Base-by-base conservation (phyloP, 2,113 vertebrate genomes). In the Ceratotherium simum region DNA sequence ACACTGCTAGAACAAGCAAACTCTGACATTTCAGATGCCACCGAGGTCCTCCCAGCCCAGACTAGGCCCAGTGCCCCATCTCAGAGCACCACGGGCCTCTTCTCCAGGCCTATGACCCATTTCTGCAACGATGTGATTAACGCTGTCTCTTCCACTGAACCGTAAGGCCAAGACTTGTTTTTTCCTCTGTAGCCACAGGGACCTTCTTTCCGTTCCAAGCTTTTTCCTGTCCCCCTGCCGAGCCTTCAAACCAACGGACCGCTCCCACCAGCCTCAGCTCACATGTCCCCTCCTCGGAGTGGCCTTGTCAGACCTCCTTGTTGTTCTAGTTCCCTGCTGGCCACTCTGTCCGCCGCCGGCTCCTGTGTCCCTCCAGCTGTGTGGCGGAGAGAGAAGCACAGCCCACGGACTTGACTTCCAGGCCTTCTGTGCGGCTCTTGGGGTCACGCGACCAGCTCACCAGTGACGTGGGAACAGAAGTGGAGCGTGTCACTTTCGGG, bases 61-160 rank as follows among this genome's bases (percentile, higher is more conserved):
- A 73, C 8, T 4, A 25, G 46, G 23, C 54, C 73, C 7, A 54
- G 17, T 3, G 27, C 39, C 27, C 87, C 25, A 39, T 20, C 2
- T 21, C 78, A 31, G 13, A 27, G 58, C 42, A 60, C 33, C 2
- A 8, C 5, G 14, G 62, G 11, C 84, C 0, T 67, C 20, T 51
- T 33, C 31, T 60, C 8, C 11, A 70, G 33, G 25, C 5, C 5
- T 33, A 31, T 5, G 56, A 25, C 46, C 64, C 33, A 29, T 36
- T 23, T 91, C 36, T 72, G 69, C 8, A 16, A 16, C 2, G 25
- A 46, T 14, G 1, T 33, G 23, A 33, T 36, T 23, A 27, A 20
- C 1, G 6, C 39, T 0, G 4, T 10, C 42, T 21, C 67, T 31
- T 20, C n/a, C 25, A 16, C 80, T 33, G 10, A 62, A 23, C 70